A percentile compares a stretch with the other conserved stretches of the same genome.
Conservation (phyloP, 1,140 invertebrate genomes). For the Drosophila sp. region DNA sequence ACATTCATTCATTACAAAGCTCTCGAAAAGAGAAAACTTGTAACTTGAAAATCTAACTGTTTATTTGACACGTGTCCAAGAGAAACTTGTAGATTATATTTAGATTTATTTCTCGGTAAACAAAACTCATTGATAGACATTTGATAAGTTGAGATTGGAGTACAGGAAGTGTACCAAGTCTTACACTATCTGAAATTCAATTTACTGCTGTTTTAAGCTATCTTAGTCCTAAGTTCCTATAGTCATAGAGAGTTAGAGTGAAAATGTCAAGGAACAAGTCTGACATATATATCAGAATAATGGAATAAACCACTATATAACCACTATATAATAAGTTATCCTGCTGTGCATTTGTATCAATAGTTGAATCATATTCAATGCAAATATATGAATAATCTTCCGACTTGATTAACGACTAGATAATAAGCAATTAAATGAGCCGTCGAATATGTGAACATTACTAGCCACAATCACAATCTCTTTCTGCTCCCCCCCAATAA, state of each 20-base stretch:
- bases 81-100: constrained; percentile 8
- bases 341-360: too few species aligned
- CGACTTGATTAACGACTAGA: constrained; percentile 9
- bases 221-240: too few species aligned
- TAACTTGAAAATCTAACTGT: constrained; percentile 1
- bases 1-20: constrained; percentile 10
- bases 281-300: too few species aligned
- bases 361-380: constrained; percentile 6
- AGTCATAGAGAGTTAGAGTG: too few species aligned
- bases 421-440: constrained; percentile 20
- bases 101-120: neutral
- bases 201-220: too few species aligned
- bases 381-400: constrained; percentile 24
- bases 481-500: neutral
- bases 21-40: constrained; percentile 5
- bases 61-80: neutral
- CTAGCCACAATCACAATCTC: neutral
- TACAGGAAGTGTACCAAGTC: neutral
- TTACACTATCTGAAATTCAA: too few species aligned
- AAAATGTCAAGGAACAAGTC: too few species aligned
- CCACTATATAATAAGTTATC: too few species aligned
- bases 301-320: too few species aligned
- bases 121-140: neutral
- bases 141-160: neutral
- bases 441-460: constrained; percentile 11